A percentile compares a stretch with the other conserved stretches of the same genome.
These are phyloP conservation scores for Dendroctonus valens DNA, from an alignment of 1,140 invertebrate species.

Conservation along the genomic window DNA sequence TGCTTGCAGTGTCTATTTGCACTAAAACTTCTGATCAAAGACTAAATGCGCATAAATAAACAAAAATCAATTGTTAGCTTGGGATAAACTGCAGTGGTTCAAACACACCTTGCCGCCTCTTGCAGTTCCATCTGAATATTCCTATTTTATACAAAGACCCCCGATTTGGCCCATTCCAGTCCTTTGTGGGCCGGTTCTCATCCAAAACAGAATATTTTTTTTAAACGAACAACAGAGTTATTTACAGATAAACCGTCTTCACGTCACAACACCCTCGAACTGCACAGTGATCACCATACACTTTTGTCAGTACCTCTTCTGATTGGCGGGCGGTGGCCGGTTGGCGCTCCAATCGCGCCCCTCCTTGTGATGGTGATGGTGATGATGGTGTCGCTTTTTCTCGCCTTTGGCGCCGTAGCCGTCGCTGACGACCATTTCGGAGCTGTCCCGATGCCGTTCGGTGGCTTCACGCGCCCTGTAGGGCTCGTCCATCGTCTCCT, in stretches of 20 bases:
- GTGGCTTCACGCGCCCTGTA: conserved; percentile 45
- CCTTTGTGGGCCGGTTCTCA: too few species aligned
- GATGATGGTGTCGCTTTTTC: conserved; percentile 77
- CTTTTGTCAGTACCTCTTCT: conserved; percentile 46
- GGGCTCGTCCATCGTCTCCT: conserved; percentile 71
- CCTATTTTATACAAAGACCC: too few species aligned
- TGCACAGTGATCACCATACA: conserved; percentile 45
- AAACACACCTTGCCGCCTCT: too few species aligned
- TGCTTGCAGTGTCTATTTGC: too few species aligned
- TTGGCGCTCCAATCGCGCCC: conserved; percentile 42
- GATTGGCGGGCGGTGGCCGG: conserved; percentile 37
- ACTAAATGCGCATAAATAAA: too few species aligned
- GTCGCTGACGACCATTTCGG: conserved; percentile 79
- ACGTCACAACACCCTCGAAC: conserved; percentile 32
- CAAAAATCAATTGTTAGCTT: too few species aligned
- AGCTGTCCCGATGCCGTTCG: conserved; percentile 55
- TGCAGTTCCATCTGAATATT: conserved; percentile 45
- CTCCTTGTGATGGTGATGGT: conserved; percentile 74
- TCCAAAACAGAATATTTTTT: not conserved
- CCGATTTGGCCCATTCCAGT: too few species aligned
- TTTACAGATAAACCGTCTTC: too few species aligned
- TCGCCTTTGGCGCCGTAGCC: conserved; percentile 52
- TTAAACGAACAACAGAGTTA: too few species aligned
- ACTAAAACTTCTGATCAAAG: too few species aligned
- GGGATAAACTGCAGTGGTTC: too few species aligned